Conservation (phyloP, 2,888 invertebrate species). For the Catocala nupta region DNA sequence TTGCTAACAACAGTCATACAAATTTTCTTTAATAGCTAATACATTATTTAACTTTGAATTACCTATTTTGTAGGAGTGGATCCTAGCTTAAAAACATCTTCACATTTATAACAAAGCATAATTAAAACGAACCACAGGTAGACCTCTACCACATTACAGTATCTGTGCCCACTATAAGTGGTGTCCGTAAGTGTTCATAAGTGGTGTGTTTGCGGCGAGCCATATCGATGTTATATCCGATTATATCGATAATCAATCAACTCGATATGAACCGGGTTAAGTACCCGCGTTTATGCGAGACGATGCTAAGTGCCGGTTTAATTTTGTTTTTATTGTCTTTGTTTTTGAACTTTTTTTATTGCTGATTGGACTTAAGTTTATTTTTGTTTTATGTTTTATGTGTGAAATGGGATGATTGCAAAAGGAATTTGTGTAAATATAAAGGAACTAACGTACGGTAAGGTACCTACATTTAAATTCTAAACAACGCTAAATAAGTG, state of each 20-base stretch:
- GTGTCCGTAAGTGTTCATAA: slow-evolving; percentile 53
- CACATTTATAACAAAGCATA: slow-evolving; percentile 2
- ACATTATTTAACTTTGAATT: too few relatives aligned
- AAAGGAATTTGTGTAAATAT: too few relatives aligned
- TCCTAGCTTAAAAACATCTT: too few relatives aligned
- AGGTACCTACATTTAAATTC: too few relatives aligned
- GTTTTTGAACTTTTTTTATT: slow-evolving; percentile 7
- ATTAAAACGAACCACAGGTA: neutral
- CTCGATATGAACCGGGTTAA: slow-evolving; percentile 34
- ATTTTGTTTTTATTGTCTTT: slow-evolving; percentile 47
- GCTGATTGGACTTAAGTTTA: slow-evolving; percentile 23
- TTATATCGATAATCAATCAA: slow-evolving; percentile 52
- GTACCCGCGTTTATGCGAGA: slow-evolving; percentile 37
- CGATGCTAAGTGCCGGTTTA: slow-evolving; percentile 45
- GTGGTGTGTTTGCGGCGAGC: slow-evolving; percentile 55
- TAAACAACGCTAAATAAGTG: too few relatives aligned
- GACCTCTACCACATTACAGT: slow-evolving; percentile 15
- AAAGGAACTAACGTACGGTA: too few relatives aligned
- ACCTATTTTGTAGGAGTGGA: too few relatives aligned
- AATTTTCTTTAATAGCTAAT: too few relatives aligned
- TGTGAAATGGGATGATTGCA: too few relatives aligned
- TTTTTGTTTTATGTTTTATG: neutral
- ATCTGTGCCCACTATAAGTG: slow-evolving; percentile 39
- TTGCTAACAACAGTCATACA: too few relatives aligned
- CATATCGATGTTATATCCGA: slow-evolving; percentile 45